Conservation (phyloP, 92 coral and sea anemone species). For the Porites rus region DNA sequence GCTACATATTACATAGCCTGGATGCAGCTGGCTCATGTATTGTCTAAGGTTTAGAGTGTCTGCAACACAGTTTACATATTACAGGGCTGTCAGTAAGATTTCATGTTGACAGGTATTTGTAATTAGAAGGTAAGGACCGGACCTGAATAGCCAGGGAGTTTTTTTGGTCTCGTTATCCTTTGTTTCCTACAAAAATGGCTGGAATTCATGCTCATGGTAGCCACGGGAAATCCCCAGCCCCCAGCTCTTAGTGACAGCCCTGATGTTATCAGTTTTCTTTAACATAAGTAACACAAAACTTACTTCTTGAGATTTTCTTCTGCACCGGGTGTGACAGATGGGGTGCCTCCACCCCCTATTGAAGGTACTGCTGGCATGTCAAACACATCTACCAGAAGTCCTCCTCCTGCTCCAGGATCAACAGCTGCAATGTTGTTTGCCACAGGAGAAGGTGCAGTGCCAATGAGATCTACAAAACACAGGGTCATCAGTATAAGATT, state of each 20-base stretch:
- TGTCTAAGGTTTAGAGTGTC: no score
- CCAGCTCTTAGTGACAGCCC: neutral
- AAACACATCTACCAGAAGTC: conserved; percentile 93
- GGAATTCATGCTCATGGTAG: no score
- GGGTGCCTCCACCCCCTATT: conserved; percentile 83
- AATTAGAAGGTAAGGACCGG: no score
- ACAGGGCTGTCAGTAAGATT: no score
- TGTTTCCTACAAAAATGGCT: no score
- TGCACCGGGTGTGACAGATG: conserved; percentile 88
- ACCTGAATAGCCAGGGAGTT: no score
- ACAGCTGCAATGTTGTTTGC: conserved; percentile 62
- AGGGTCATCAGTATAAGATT: no score
- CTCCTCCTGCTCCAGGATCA: conserved; percentile 69
- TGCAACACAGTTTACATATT: no score
- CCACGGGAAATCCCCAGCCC: neutral
- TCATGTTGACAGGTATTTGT: no score
- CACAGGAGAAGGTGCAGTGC: conserved; percentile 57
- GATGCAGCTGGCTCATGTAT: no score
- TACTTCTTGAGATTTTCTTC: conserved; percentile 94
- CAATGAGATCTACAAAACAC: conserved; percentile 56
- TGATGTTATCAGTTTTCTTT: neutral
- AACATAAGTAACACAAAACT: neutral
- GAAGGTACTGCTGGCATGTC: conserved; percentile 77
- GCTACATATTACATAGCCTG: no score
- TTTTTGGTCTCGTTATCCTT: no score